Evolutionary conservation across 2,113 vertebrate genomes (phyloP).

Genomic region (Lepisosteus oculatus): DNA sequence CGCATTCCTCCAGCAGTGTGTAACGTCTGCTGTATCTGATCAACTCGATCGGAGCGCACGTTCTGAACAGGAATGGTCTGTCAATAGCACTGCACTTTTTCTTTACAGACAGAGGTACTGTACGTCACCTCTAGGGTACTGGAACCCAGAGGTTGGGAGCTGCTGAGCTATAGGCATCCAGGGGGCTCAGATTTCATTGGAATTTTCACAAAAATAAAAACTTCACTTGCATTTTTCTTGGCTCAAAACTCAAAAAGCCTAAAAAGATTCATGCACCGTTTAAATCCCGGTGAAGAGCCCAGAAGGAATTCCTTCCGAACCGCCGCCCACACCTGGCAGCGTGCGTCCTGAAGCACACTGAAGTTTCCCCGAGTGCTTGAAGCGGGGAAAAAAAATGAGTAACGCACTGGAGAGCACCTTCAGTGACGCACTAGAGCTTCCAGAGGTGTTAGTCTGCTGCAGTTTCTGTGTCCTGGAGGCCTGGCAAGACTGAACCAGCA

Average conservation of each 20-base stretch:
- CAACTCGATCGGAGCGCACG: neutral
- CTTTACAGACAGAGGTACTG: no score
- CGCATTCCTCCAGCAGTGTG: constrained; percentile 45
- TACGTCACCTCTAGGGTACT: no score
- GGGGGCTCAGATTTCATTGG: no score
- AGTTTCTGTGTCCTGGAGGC: neutral
- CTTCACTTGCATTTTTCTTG: no score
- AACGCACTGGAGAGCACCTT: neutral
- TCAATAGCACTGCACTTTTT: no score
- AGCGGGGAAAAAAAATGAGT: neutral
- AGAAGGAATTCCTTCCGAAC: neutral
- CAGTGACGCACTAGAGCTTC: neutral
- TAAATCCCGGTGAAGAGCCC: neutral
- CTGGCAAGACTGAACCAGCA: constrained; percentile 6
- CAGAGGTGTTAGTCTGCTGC: neutral
- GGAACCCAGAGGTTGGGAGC: no score
- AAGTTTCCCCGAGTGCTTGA: neutral
- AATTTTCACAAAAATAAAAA: no score
- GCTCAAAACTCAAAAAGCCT: no score
- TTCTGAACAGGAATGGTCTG: no score
- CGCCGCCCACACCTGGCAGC: neutral
- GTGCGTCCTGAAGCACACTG: neutral
- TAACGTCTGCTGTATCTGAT: constrained; percentile 48
- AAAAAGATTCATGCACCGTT: no score
- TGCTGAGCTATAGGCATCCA: no score